Percentiles rank a stretch among this genome's conserved stretches.
Conservation (phyloP, 2,888 invertebrate genomes). For the Drosophila barbarae region DNA sequence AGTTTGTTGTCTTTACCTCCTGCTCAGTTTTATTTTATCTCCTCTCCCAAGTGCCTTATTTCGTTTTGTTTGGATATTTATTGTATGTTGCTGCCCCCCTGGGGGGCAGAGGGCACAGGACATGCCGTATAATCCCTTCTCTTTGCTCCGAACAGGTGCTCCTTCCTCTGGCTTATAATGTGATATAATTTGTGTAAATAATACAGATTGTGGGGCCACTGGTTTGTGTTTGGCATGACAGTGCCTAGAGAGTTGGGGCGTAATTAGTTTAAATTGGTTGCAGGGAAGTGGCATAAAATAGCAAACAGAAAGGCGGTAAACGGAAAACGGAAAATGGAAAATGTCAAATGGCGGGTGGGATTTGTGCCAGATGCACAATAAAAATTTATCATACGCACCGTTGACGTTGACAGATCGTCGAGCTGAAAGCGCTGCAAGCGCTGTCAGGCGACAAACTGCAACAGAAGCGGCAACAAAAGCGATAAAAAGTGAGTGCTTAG, state of each 20-base stretch:
- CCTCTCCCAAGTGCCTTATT: neutral
- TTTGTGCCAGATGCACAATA: constrained; percentile 55
- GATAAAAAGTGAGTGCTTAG: constrained; percentile 20
- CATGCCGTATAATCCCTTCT: constrained; percentile 14
- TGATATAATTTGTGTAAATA: constrained; percentile 37
- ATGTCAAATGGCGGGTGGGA: constrained; percentile 11
- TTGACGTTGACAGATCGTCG: constrained; percentile 73
- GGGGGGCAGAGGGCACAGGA: constrained; percentile 4
- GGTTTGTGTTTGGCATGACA: constrained; percentile 16
- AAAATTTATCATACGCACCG: constrained; percentile 73
- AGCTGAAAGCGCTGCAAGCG: constrained; percentile 44
- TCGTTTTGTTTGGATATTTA: constrained; percentile 13
- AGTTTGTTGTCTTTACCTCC: neutral
- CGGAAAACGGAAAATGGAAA: neutral
- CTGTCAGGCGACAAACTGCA: constrained; percentile 38
- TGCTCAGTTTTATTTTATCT: neutral
- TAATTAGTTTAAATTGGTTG: constrained; percentile 35
- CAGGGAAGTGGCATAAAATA: constrained; percentile 1
- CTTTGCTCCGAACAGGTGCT: constrained; percentile 3
- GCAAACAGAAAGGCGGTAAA: constrained; percentile 1
- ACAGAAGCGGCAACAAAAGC: constrained; percentile 26
- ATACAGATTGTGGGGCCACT: constrained; percentile 26
- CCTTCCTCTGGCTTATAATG: constrained; percentile 14
- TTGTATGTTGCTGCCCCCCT: constrained; percentile 7
- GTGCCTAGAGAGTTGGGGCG: neutral